Evolutionary conservation across 2,113 vertebrate species (phyloP).

Genomic region (Brachypodius melanocephalos): DNA sequence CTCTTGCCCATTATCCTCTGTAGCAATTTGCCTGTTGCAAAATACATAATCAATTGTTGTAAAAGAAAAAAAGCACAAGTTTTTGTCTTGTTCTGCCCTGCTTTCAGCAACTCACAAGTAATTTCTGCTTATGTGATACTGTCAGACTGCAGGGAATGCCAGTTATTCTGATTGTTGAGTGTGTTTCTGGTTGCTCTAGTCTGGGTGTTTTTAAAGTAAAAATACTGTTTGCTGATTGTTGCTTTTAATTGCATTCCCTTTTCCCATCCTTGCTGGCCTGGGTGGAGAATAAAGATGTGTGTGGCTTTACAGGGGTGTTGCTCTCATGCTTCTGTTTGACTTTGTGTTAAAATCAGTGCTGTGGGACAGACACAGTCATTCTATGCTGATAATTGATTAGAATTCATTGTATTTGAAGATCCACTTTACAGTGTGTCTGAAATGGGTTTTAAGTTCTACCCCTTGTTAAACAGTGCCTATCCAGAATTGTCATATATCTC

Average conservation of each 20-base stretch:
- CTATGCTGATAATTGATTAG: background rate
- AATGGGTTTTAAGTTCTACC: background rate
- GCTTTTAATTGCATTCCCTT: conserved; percentile 36
- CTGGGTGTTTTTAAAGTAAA: background rate
- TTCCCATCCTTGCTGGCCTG: conserved; percentile 46
- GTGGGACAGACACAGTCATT: background rate
- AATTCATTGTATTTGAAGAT: background rate
- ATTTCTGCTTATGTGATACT: conserved; percentile 7
- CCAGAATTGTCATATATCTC: background rate
- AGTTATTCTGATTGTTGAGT: background rate
- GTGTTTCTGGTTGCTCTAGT: conserved; percentile 14
- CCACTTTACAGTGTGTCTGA: background rate
- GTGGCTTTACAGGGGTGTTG: background rate
- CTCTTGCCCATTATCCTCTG: background rate
- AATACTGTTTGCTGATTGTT: conserved; percentile 6
- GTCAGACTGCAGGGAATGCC: conserved; percentile 8
- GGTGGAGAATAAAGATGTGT: conserved; percentile 43
- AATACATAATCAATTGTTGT: conserved; percentile 1
- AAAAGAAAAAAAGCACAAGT: conserved; percentile 53
- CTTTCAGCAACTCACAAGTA: conserved; percentile 4
- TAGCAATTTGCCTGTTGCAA: background rate
- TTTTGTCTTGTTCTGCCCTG: background rate
- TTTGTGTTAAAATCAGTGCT: background rate
- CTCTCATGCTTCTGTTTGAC: conserved; percentile 6
- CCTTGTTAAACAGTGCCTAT: background rate